Evolutionary conservation across 2,113 vertebrate genomes (phyloP).

Genomic region (Origma solitaria): DNA sequence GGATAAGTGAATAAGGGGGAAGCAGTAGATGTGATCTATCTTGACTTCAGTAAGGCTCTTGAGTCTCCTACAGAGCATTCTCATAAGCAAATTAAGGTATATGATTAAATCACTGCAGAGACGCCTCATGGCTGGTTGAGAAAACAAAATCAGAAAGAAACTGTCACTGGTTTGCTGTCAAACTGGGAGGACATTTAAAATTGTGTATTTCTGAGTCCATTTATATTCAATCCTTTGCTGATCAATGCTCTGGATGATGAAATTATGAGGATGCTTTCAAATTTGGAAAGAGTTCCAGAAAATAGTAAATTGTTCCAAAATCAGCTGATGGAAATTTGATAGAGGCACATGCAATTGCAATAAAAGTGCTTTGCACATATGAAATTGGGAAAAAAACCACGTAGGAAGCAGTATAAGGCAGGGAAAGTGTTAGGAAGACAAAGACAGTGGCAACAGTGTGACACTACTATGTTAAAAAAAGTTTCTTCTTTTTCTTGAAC

Average conservation of each 20-base stretch:
- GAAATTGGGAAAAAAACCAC: neutral
- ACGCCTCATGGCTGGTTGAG: constrained; percentile 15
- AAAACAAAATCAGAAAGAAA: constrained; percentile 31
- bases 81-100: constrained; percentile 42
- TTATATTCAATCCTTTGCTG: neutral
- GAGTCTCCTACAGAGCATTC: constrained; percentile 14
- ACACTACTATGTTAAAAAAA: neutral
- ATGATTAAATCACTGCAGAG: constrained; percentile 51
- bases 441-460: neutral
- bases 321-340: neutral
- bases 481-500: neutral
- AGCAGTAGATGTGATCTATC: constrained; percentile 46
- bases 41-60: constrained; percentile 41
- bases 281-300: neutral
- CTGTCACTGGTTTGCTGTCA: neutral
- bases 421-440: neutral
- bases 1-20: constrained; percentile 51
- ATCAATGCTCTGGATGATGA: neutral
- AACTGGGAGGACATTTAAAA: neutral
- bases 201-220: neutral
- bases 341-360: neutral
- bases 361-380: neutral
- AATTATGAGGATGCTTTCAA: neutral
- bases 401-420: neutral
- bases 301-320: neutral